Evolutionary conservation across 1,140 invertebrate species (phyloP).

Genomic region (Drosophila albomicans): DNA sequence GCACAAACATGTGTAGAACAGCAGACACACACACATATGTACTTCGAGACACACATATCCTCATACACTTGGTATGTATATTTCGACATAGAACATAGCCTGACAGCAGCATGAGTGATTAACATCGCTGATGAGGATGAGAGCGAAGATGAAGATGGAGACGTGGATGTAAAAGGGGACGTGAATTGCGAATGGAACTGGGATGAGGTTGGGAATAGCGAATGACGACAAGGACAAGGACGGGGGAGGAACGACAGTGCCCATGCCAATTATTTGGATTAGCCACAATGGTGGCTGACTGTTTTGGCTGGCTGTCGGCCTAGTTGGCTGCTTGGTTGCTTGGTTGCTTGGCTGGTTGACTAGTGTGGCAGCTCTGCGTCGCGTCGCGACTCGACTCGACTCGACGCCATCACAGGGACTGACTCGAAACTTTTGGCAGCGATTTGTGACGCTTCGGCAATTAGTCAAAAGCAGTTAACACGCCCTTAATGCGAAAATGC

Average conservation of each 20-base stretch:
- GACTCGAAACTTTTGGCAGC: constrained; percentile 49
- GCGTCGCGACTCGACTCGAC: not conserved
- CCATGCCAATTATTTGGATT: constrained; percentile 52
- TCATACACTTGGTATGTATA: constrained; percentile 2
- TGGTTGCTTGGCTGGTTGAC: not conserved
- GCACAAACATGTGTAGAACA: constrained; percentile 45
- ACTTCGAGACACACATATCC: not conserved
- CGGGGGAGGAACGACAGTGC: not conserved
- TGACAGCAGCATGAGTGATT: constrained; percentile 55
- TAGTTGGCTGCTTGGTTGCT: not conserved
- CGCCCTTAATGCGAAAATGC: constrained; percentile 39
- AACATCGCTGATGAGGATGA: constrained; percentile 30
- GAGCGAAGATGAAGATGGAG: not conserved
- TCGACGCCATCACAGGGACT: constrained; percentile 5
- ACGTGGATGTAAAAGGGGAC: not conserved
- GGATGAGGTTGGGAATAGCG: not conserved
- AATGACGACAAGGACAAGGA: constrained; percentile 3
- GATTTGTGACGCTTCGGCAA: constrained; percentile 53
- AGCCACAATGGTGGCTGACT: constrained; percentile 37
- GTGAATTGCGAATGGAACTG: not conserved
- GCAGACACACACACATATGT: constrained; percentile 15
- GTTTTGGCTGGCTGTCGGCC: not conserved
- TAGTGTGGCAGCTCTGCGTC: not conserved
- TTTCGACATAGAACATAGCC: constrained; percentile 13
- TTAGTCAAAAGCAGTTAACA: constrained; percentile 62